A percentile compares a stretch with the other conserved stretches of the same genome.
Conservation (phyloP, 2,113 vertebrate species). For the Petroica traversi region DNA sequence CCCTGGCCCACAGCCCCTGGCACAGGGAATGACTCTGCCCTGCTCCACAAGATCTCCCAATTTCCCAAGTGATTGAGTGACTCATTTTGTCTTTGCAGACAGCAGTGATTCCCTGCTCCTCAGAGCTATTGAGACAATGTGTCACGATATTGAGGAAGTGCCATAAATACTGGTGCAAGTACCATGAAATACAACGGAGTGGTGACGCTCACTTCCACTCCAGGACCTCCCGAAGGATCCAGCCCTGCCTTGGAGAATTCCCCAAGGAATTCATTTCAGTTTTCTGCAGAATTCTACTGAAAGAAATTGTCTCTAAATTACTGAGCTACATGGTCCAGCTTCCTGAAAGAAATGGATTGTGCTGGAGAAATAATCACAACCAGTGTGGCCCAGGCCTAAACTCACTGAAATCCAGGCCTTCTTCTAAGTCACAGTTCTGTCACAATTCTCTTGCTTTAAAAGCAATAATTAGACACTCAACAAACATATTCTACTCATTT, state of each 20-base stretch:
- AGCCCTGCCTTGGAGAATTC: not conserved
- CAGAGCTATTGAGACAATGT: not conserved
- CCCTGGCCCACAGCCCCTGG: not conserved
- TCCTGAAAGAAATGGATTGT: not conserved
- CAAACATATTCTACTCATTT: not conserved
- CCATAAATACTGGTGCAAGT: not conserved
- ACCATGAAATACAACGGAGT: not conserved
- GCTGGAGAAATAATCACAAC: not conserved
- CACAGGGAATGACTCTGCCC: not conserved
- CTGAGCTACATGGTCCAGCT: not conserved
- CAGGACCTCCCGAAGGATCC: not conserved
- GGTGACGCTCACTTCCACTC: not conserved
- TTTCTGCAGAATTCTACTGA: not conserved
- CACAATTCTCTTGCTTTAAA: not conserved
- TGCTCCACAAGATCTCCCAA: not conserved
- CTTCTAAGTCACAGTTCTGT: not conserved
- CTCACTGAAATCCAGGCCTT: not conserved
- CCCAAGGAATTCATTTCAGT: not conserved
- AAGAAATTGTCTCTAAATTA: not conserved
- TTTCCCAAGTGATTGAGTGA: not conserved
- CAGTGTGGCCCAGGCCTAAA: not conserved
- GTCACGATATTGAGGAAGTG: not conserved
- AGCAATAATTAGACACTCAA: not conserved
- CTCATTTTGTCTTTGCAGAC: conserved; percentile 7
- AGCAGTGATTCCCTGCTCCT: not conserved